Evolutionary conservation across 2,888 invertebrate genomes (phyloP), one percentile per base, ranked within the genome.

Genomic region (Antheraea assamensis): DNA sequence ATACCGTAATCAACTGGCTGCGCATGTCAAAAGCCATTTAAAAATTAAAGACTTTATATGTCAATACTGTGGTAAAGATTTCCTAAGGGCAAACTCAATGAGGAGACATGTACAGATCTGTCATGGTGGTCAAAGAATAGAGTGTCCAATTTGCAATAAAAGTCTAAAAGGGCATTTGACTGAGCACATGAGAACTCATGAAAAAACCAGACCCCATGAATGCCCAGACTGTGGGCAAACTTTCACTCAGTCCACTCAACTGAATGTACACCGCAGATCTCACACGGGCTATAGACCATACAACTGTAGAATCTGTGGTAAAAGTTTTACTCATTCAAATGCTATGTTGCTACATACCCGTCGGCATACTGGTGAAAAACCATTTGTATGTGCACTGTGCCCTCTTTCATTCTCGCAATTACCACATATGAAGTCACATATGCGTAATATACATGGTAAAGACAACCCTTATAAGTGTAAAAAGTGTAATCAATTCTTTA

Each of bases 351-450:
- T 98, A 72, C 98, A 98, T 87, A 97, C 97, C 17, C 95, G 98
- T 68, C 95, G 97, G 21, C 98, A 98, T 85, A 98, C 98, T 0
- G 98, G 98, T 0, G 98, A 98, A 87, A 97, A 97, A 81, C 98
- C 98, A 0, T 98, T 98, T 86, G 95, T 83, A 27, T 97, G 97
- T 84, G 92, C 96, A 21, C 91, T 97, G 80, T 97, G 97, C 83
- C 96, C 96, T 58, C 95, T 96, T 58, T 96, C 96, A 1, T 98
- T 98, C 87, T 96, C 97, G 0, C 98, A 98, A 85, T 89, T 98
- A 74, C 97, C 98, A 0, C 98, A 98, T 85, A 96, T 98, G 89
- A 98, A 98, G 89, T 97, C 98, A 76, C 98, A 98, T 87, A 97
- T 98, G 97, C 95, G 96, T 76, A 97, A 97, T 82, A 97, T 98